Percentiles rank a stretch among this genome's conserved stretches.
Conservation (phyloP, 92 coral and sea anemone genomes). For the Bergia puertoricense region DNA sequence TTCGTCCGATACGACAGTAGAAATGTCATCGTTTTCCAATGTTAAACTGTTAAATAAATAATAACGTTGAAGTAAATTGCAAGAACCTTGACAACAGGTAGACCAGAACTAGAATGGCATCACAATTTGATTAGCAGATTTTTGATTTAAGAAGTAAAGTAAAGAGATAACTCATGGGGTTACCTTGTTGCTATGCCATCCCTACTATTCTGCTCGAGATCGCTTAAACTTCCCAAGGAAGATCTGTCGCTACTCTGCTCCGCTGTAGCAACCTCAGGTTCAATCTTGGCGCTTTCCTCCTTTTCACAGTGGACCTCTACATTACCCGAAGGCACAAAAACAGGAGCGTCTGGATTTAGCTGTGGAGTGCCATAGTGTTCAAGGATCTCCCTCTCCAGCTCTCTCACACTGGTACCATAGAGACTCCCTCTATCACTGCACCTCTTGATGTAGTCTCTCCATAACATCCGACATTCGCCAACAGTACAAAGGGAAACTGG, state of each 20-base stretch:
- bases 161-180: not conserved
- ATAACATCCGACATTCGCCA: constrained; percentile 74
- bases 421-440: constrained; percentile 61
- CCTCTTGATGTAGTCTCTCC: constrained; percentile 82
- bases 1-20: not conserved
- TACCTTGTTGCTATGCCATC: not conserved
- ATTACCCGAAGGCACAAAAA: constrained; percentile 57
- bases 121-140: no score
- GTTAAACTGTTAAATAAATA: not conserved
- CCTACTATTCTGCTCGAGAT: not conserved
- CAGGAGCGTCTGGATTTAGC: constrained; percentile 73
- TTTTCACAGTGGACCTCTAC: not conserved
- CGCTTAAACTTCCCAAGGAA: not conserved
- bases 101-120: not conserved
- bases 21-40: not conserved
- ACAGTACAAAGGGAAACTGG: constrained; percentile 90
- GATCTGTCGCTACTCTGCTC: not conserved
- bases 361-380: constrained; percentile 31
- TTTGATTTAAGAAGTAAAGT: no score
- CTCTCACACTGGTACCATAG: constrained; percentile 61
- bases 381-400: constrained; percentile 56
- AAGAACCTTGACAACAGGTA: not conserved
- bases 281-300: not conserved
- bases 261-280: not conserved
- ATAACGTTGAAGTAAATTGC: not conserved